Evolutionary conservation across 2,888 invertebrate genomes (phyloP).

Genomic region (Sarcophaga carnaria): DNA sequence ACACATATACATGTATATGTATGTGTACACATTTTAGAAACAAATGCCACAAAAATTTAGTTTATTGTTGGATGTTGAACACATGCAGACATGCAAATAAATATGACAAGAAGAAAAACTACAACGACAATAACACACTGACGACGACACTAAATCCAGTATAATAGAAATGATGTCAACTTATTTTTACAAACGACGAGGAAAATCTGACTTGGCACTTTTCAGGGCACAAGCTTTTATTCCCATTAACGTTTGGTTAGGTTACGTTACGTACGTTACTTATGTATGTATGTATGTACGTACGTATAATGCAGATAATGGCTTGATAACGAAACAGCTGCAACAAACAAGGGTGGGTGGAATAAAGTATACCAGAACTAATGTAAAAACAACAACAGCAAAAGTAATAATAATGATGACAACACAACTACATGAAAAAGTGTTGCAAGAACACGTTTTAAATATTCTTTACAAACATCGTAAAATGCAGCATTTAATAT

Average conservation of each 20-base stretch:
- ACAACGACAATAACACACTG: neutral
- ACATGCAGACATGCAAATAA: neutral
- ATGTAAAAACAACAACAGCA: neutral
- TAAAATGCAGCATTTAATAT: conserved; percentile 31
- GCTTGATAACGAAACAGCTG: neutral
- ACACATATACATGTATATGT: too few species aligned
- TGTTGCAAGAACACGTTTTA: neutral
- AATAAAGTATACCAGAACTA: neutral
- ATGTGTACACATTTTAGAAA: neutral
- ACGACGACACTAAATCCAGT: conserved; percentile 4
- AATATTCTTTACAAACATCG: neutral
- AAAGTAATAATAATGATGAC: too few species aligned
- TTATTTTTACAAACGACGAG: neutral
- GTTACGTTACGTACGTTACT: neutral
- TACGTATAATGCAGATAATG: neutral
- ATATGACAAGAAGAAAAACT: neutral
- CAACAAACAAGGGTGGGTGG: neutral
- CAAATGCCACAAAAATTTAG: neutral
- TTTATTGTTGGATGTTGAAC: conserved; percentile 3
- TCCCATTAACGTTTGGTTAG: conserved; percentile 28
- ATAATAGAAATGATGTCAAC: conserved; percentile 47
- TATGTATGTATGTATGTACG: neutral
- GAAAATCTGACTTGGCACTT: conserved; percentile 47
- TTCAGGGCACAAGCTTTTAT: neutral
- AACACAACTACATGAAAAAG: conserved; percentile 3